Evolutionary conservation across 2,113 vertebrate genomes (phyloP), one percentile per base, ranked within the genome.

Genomic region (Conger conger): DNA sequence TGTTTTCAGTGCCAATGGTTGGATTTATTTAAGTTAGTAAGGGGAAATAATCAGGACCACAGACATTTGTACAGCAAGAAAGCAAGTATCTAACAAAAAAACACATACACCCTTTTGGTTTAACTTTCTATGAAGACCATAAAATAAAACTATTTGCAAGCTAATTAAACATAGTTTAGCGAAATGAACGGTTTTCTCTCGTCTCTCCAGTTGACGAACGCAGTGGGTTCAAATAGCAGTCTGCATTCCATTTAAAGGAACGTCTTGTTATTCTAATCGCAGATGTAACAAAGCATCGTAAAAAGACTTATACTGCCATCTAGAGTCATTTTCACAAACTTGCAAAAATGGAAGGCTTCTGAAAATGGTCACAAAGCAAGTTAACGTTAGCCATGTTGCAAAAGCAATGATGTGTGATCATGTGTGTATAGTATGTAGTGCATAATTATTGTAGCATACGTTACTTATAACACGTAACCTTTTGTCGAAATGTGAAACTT

Each of bases 391-490:
- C 0, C 3, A 4, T 27, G 57, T 23, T 63, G 27, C 57, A 27
- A 63, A 23, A 8, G 27, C 27, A 63, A 23, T 23, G 27, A 20
- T 27, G 20, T 23, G 50, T 53, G 1, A 9, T 53, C 16, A 63
- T 63, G 57, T 27, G 11, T 63, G 57, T 63, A 63, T 63, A 4
- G 57, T 63, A 63, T 63, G 8, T 27, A 27, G 27, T 63, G 17
- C 18, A 63, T 63, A 63, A 63, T 23, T 63, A 6, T 63, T 20
- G 27, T 2, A 23, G 11, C 45, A 40, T 36, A 9, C 60, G 82
- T 2, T 35, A 63, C 4, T 76, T 82, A n/a, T n/a, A 83, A 63
- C 87, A 83, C 81, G 82, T 63, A 20, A 82, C 82, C 50, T 68
- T 54, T 5, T 57, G 9, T 27, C 23, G 57, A 63, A 20, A 63